phyloP scores from a whole-genome alignment of 2,888 invertebrate species.

The Macrosiphum euphorbiae region DNA sequence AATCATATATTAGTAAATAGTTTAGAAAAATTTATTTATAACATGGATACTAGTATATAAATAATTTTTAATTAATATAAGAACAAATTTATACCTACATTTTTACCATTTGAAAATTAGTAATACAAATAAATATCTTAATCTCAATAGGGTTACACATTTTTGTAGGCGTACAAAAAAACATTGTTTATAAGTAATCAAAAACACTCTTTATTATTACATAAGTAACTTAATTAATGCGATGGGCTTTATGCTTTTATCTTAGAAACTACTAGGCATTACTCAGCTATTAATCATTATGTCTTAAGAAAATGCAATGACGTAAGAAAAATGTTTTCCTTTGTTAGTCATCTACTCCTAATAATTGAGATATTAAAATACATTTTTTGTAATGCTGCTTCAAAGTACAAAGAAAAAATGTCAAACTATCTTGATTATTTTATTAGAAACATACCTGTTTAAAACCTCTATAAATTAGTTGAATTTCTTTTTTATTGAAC shows the following conservation, averaged over 20 bases:
- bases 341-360: not conserved
- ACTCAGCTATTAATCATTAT: slow-evolving; percentile 22
- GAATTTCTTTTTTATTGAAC: slow-evolving; percentile 87
- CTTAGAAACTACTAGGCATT: not conserved
- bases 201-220: slow-evolving; percentile 11
- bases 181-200: not conserved
- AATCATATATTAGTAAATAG: not conserved
- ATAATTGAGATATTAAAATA: slow-evolving; percentile 1
- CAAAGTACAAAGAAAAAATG: not conserved
- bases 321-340: slow-evolving; percentile 19
- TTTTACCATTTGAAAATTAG: not conserved
- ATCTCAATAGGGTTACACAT: not conserved
- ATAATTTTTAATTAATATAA: not conserved
- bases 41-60: not conserved
- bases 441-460: slow-evolving; percentile 78
- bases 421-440: not conserved
- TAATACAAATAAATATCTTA: not conserved
- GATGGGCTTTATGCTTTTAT: slow-evolving; percentile 26
- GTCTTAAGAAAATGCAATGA: not conserved
- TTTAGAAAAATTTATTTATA: not conserved
- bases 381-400: not conserved
- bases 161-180: not conserved
- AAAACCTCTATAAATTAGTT: slow-evolving; percentile 90
- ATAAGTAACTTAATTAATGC: slow-evolving; percentile 15
- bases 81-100: not conserved